Conservation (phyloP, 2,888 invertebrate species). For the Nebria brevicollis region DNA sequence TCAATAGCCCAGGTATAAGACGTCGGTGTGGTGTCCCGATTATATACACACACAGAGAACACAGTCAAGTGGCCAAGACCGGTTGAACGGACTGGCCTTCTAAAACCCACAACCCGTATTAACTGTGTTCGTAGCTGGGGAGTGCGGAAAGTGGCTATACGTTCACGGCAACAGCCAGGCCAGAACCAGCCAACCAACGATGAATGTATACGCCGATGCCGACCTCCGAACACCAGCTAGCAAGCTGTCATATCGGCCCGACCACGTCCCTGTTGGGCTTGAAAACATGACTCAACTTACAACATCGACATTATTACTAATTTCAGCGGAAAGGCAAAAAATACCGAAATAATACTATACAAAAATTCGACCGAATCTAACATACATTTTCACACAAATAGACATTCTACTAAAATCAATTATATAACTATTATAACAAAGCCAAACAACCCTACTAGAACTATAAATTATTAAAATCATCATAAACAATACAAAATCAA, state of each 20-base stretch:
- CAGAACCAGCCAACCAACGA: slow-evolving; percentile 18
- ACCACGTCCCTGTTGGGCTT: slow-evolving; percentile 6
- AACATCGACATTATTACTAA: slow-evolving; percentile 12
- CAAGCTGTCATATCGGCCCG: slow-evolving; percentile 41
- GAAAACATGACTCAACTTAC: slow-evolving; percentile 36
- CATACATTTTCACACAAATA: no score
- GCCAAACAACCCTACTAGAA: no score
- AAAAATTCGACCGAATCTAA: no score
- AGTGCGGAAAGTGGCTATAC: slow-evolving; percentile 3
- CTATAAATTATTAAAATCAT: no score
- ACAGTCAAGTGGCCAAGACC: slow-evolving; percentile 14
- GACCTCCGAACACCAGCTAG: slow-evolving; percentile 40
- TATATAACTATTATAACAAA: no score
- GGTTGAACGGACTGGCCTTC: slow-evolving; percentile 23
- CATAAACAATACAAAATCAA: no score
- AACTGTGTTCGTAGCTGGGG: slow-evolving; percentile 22
- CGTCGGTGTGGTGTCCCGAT: slow-evolving; percentile 19
- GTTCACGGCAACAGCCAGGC: slow-evolving; percentile 28
- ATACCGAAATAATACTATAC: no score
- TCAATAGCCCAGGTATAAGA: slow-evolving; percentile 24
- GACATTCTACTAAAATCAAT: no score
- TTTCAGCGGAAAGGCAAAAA: not conserved
- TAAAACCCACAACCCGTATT: slow-evolving; percentile 47
- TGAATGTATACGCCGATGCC: slow-evolving; percentile 12
- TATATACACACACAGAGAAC: not conserved